Base-by-base conservation (phyloP, 2,113 vertebrate genomes). In the Sporophila hypoxantha region DNA sequence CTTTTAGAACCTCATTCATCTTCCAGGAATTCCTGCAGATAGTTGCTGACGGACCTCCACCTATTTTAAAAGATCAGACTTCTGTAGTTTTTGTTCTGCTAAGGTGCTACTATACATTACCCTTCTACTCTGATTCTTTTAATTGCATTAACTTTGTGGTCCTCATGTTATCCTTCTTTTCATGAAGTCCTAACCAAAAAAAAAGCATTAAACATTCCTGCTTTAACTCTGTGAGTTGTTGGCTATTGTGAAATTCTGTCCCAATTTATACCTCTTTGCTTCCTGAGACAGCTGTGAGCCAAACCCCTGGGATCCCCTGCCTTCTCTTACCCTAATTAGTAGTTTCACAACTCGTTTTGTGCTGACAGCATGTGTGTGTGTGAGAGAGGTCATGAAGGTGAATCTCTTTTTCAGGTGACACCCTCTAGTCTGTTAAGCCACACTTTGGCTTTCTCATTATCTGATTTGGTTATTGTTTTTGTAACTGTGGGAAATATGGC, bases 331-430 rank as follows among this genome's bases (percentile, higher is more conserved):
- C 74, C 93, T 93, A 94, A 95, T 95, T 95, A 93, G 90, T 78
- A 92, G 80, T 95, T 95, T 94, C 92, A 94, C 93, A 95, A 76
- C 92, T 94, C 1, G 3, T 87, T 86, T 81, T 88, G 67, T 12
- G 64, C 81, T 90, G 93, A 88, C 9, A 12, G 75, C 2, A 5
- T 79, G 81, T 90, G 89, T 85, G 74, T 80, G 76, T 79, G 91
- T 80, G 91, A 85, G 93, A 95, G 93, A 94, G 94, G 94, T 95
- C 92, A 88, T 5, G 74, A 86, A 92, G 93, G 92, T 91, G 94
- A 95, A 95, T 94, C 88, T 92, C 90, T 95, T 92, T 95, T 92
- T 95, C 93, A 95, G 94, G 93, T 93, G 93, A 95, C 92, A 22
- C 83, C 56, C 59, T 90, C 80, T 61, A 90, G 76, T 92, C 70